Percentiles rank a stretch among this genome's conserved stretches.
These are phyloP conservation scores for Amphiduros pacificus DNA, from an alignment of 2,888 invertebrate species.

Conservation along the genomic window DNA sequence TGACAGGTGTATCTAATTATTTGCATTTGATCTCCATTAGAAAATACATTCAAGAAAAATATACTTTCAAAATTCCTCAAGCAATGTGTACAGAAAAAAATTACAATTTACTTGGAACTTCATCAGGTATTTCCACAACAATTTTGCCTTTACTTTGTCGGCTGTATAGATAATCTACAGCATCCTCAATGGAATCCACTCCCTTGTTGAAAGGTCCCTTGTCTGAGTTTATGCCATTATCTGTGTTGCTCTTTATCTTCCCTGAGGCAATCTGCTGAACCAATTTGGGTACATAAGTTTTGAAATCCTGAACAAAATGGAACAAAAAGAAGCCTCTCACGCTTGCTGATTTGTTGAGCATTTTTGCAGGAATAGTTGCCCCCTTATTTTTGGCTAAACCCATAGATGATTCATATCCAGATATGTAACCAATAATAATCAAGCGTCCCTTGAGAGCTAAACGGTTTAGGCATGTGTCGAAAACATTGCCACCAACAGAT, in stretches of 20 bases:
- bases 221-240: slow-evolving; percentile 37
- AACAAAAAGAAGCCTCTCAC: slow-evolving; percentile 49
- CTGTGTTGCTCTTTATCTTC: slow-evolving; percentile 40
- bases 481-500: slow-evolving; percentile 52
- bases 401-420: slow-evolving; percentile 46
- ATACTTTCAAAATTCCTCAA: no score
- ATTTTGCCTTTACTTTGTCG: slow-evolving; percentile 51
- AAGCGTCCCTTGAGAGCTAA: slow-evolving; percentile 53
- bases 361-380: slow-evolving; percentile 26
- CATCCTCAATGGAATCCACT: slow-evolving; percentile 42
- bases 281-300: slow-evolving; percentile 38
- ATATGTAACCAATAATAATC: slow-evolving; percentile 54
- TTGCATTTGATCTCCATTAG: no score
- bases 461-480: slow-evolving; percentile 49
- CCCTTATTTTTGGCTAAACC: slow-evolving; percentile 29
- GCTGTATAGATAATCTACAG: slow-evolving; percentile 50
- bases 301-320: slow-evolving; percentile 36
- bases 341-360: slow-evolving; percentile 47
- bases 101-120: neutral
- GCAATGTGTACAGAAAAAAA: neutral
- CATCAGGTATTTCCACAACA: slow-evolving; percentile 39
- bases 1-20: no score
- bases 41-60: no score
- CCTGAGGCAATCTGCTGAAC: slow-evolving; percentile 33
- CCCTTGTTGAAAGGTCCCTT: slow-evolving; percentile 41